phyloP scores from a whole-genome alignment of 1,140 invertebrate species.

The Rhagoletis pomonella region DNA sequence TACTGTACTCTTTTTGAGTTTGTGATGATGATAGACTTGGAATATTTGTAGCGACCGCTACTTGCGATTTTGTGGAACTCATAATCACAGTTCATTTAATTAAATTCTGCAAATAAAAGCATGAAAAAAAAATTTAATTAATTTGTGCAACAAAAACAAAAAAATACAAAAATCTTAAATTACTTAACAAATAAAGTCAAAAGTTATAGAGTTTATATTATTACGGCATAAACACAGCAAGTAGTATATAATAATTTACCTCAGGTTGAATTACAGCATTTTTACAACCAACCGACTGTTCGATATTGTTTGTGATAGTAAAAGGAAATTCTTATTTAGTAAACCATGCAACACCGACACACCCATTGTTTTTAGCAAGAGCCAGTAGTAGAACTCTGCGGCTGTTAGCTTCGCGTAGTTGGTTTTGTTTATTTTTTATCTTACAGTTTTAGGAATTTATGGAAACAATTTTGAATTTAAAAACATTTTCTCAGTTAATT shows the following conservation, averaged over 20 bases:
- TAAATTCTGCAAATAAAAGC: constrained; percentile 48
- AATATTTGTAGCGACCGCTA: constrained; percentile 74
- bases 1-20: constrained; percentile 64
- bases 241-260: neutral
- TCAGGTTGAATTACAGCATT: constrained; percentile 13
- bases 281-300: constrained; percentile 4
- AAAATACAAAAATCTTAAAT: neutral
- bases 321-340: constrained; percentile 19
- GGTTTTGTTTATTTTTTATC: constrained; percentile 3
- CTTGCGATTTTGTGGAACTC: constrained; percentile 74
- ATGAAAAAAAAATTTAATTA: neutral
- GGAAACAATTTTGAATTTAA: neutral
- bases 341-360: neutral
- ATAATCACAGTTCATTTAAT: constrained; percentile 66
- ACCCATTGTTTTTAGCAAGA: neutral
- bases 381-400: neutral
- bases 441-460: neutral
- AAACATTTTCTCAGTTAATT: constrained; percentile 10
- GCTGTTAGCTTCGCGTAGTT: neutral
- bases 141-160: neutral
- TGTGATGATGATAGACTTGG: constrained; percentile 64
- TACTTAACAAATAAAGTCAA: neutral
- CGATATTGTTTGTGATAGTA: constrained; percentile 8
- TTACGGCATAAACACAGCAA: neutral
- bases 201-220: neutral